phyloP scores from a whole-genome alignment of 92 coral and sea anemone genomes.

The Porites evermanni region DNA sequence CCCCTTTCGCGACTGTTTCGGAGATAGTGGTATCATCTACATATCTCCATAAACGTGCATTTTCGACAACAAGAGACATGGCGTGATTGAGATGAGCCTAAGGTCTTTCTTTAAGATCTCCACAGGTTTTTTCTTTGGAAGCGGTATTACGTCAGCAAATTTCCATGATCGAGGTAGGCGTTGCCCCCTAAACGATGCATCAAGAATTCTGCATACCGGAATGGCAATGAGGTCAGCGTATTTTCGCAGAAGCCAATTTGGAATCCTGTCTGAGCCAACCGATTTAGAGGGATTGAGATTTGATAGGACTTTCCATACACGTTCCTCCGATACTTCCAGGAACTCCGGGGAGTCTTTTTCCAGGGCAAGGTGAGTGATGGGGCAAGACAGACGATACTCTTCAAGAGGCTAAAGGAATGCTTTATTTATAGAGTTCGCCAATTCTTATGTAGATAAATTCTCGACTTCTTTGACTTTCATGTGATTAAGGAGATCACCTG shows the following conservation, averaged over 20 bases:
- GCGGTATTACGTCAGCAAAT: neutral
- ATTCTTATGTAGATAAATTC: neutral
- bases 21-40: too few relatives aligned
- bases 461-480: slow-evolving; percentile 28
- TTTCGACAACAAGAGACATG: neutral
- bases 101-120: neutral
- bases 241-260: neutral
- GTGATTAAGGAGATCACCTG: slow-evolving; percentile 24
- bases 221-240: neutral
- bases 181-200: neutral
- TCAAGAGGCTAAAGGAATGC: slow-evolving; percentile 22
- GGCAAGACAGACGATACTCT: slow-evolving; percentile 19
- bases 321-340: too few relatives aligned
- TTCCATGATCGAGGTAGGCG: neutral
- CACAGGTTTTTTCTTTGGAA: slow-evolving; percentile 9
- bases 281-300: too few relatives aligned
- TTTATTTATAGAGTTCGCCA: too few relatives aligned
- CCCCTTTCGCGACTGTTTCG: too few relatives aligned
- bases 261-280: neutral
- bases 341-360: too few relatives aligned
- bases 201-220: neutral
- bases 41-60: too few relatives aligned
- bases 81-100: neutral
- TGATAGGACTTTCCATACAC: too few relatives aligned
- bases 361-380: too few relatives aligned